Conservation (phyloP, 2,797 vertebrate genomes). For the Phrynocephalus forsythii region DNA sequence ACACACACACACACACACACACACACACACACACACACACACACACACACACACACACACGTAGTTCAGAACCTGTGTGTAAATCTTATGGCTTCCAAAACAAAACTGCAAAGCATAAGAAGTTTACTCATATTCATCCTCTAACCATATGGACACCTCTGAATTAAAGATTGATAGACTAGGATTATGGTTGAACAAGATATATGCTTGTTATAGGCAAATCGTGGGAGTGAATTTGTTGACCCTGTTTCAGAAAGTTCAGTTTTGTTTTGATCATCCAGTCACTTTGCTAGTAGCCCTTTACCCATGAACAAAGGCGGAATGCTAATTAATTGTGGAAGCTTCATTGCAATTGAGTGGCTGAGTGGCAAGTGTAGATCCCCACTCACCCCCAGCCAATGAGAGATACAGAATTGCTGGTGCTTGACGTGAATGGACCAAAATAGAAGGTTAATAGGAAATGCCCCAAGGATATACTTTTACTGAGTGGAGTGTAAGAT, state of each 20-base stretch:
- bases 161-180: no score
- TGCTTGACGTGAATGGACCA: slow-evolving; percentile 64
- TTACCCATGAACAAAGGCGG: slow-evolving; percentile 54
- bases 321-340: slow-evolving; percentile 72
- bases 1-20: no score
- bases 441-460: slow-evolving; percentile 71
- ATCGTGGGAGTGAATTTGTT: slow-evolving; percentile 66
- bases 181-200: slow-evolving; percentile 16
- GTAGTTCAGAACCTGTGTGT: no score
- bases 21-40: no score
- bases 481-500: slow-evolving; percentile 64
- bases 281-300: slow-evolving; percentile 25
- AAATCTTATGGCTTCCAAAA: no score
- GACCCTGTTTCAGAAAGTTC: slow-evolving; percentile 63
- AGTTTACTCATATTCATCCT: no score
- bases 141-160: no score
- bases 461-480: slow-evolving; percentile 64
- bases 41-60: no score
- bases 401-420: slow-evolving; percentile 56
- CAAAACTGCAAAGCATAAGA: no score
- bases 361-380: slow-evolving; percentile 46
- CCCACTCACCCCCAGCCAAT: not conserved
- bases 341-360: slow-evolving; percentile 70
- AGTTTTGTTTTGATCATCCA: slow-evolving; percentile 57
- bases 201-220: slow-evolving; percentile 25